Conservation (phyloP, 2,888 invertebrate species). For the Linnaemya vulpina region DNA sequence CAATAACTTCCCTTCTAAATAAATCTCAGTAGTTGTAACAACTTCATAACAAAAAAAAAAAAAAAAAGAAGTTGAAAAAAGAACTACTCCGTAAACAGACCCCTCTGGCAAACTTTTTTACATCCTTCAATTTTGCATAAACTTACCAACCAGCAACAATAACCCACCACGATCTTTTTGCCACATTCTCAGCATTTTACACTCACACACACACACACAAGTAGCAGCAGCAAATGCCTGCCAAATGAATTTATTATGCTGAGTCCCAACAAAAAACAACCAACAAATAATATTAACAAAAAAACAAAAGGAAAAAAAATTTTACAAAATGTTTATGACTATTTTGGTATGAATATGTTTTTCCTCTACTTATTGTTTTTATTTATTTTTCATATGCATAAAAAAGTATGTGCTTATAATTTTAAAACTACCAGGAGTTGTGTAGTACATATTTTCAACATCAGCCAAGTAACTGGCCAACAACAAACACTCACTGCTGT, state of each 20-base stretch:
- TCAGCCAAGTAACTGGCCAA: conserved; percentile 12
- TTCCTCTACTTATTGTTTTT: conserved; percentile 78
- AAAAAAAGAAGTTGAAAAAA: conserved; percentile 13
- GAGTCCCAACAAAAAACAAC: conserved; percentile 73
- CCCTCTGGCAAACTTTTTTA: conserved; percentile 8
- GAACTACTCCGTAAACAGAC: background rate
- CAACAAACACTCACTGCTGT: background rate
- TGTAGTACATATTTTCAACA: background rate
- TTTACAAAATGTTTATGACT: conserved; percentile 79
- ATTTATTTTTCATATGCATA: background rate
- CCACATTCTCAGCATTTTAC: conserved; percentile 48
- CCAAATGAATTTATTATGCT: conserved; percentile 69
- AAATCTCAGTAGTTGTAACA: conserved; percentile 33
- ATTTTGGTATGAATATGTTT: conserved; percentile 79
- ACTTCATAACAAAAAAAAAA: background rate
- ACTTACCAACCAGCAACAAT: conserved; percentile 5
- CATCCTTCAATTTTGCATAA: conserved; percentile 53
- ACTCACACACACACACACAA: too few species aligned
- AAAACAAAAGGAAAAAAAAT: conserved; percentile 32
- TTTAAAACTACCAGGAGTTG: conserved; percentile 38
- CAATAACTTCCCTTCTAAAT: conserved; percentile 7
- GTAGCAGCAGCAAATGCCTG: conserved; percentile 64
- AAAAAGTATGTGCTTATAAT: conserved; percentile 47
- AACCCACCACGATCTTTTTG: conserved; percentile 42
- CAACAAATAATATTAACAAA: background rate